These are phyloP conservation scores for Gallinago media DNA, from an alignment of 2,113 vertebrate genomes.

Conservation along the genomic window DNA sequence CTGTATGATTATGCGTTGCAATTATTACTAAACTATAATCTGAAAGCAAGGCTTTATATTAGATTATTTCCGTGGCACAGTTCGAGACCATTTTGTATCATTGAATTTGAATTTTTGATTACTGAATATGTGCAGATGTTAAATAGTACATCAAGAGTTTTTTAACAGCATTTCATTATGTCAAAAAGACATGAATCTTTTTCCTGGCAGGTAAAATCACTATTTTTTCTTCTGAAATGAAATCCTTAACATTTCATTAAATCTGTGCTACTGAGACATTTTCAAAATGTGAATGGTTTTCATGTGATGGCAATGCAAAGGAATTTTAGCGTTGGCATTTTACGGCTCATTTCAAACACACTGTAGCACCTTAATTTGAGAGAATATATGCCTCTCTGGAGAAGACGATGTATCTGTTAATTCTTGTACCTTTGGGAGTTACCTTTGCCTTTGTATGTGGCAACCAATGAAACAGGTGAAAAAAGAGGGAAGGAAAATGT, in stretches of 20 bases:
- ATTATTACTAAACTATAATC: background rate
- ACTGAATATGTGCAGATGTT: background rate
- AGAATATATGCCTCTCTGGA: background rate
- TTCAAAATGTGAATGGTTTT: background rate
- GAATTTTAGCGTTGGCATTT: background rate
- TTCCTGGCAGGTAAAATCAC: background rate
- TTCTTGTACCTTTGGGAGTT: background rate
- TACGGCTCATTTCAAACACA: background rate
- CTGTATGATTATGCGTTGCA: background rate
- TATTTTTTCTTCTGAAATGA: background rate
- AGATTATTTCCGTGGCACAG: background rate
- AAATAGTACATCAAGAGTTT: background rate
- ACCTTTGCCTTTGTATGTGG: background rate
- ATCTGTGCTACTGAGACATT: background rate
- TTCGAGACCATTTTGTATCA: background rate
- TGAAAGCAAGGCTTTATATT: background rate
- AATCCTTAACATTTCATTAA: background rate
- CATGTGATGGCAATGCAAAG: background rate
- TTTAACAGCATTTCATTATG: background rate
- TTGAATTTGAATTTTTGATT: background rate
- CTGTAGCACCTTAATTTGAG: background rate
- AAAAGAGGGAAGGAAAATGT: background rate
- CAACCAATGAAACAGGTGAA: background rate
- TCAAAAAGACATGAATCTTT: background rate
- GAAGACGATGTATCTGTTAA: rapidly evolving